phyloP scores from a whole-genome alignment of 2,113 vertebrate species.

The Thermophis baileyi region DNA sequence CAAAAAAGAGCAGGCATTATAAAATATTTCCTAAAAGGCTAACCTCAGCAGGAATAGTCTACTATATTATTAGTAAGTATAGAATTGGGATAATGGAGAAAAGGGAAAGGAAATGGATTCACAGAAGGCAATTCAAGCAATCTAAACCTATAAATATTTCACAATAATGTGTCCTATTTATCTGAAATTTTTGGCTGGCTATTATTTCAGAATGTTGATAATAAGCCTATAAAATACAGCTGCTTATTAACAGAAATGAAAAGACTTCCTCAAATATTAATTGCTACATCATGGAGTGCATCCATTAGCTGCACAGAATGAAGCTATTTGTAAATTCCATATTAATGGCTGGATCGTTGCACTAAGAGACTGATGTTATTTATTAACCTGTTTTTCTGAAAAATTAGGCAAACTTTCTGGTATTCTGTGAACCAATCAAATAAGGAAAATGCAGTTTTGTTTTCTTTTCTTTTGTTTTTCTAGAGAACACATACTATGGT shows the following conservation, averaged over 20 bases:
- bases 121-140: neutral
- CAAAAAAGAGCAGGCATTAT: neutral
- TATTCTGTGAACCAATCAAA: neutral
- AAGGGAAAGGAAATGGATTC: neutral
- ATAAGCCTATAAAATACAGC: neutral
- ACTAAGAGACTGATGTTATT: neutral
- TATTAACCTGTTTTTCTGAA: neutral
- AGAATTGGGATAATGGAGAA: conserved; percentile 1
- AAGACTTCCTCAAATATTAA: conserved; percentile 30
- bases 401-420: neutral
- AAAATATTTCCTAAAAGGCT: conserved; percentile 5
- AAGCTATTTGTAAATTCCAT: conserved; percentile 15
- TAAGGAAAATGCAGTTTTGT: neutral
- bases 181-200: conserved; percentile 5
- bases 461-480: neutral
- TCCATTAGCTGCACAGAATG: conserved; percentile 26
- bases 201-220: conserved; percentile 18
- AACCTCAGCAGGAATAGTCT: neutral
- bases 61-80: neutral
- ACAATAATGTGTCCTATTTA: conserved; percentile 3
- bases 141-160: conserved; percentile 23
- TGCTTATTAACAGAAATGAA: conserved; percentile 22
- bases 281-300: conserved; percentile 8
- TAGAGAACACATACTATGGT: neutral
- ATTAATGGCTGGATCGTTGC: conserved; percentile 3